Evolutionary conservation across 2,113 vertebrate genomes (phyloP).

Genomic region (Mungos mungo): DNA sequence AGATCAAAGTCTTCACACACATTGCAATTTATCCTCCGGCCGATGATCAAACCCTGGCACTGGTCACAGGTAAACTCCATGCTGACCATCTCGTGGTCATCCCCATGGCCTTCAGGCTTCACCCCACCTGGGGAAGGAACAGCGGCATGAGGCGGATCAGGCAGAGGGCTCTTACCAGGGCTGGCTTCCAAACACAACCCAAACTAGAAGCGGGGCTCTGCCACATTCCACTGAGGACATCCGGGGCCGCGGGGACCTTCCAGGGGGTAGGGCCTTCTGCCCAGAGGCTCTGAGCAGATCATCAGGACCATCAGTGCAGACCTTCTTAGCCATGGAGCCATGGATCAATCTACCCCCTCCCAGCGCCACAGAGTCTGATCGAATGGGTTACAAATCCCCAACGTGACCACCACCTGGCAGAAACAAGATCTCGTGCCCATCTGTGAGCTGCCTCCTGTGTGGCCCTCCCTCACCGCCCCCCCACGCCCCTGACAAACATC

Average conservation of each 20-base stretch:
- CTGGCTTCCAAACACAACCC: conserved; percentile 1
- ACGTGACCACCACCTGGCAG: not conserved
- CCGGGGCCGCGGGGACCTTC: not conserved
- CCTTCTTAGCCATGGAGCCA: not conserved
- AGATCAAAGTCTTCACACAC: conserved; percentile 98
- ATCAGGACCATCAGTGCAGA: not conserved
- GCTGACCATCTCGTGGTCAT: conserved; percentile 98
- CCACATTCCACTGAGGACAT: not conserved
- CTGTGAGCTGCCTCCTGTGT: not conserved
- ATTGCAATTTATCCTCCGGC: conserved; percentile 96
- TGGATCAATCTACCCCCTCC: not conserved
- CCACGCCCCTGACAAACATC: not conserved
- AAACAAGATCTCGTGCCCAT: not conserved
- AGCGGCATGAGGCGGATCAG: not conserved
- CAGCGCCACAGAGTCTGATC: not conserved
- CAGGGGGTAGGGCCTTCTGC: not conserved
- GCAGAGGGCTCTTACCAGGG: not conserved
- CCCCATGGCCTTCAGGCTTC: conserved; percentile 96
- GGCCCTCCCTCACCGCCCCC: no score
- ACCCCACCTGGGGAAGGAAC: conserved; percentile 89
- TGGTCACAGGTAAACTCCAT: conserved; percentile 98
- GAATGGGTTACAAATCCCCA: not conserved
- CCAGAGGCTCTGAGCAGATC: not conserved
- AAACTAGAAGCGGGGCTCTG: not conserved
- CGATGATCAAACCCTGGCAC: conserved; percentile 97